phyloP scores from a whole-genome alignment of 92 coral and sea anemone genomes.

The Epizoanthus ramosus region DNA sequence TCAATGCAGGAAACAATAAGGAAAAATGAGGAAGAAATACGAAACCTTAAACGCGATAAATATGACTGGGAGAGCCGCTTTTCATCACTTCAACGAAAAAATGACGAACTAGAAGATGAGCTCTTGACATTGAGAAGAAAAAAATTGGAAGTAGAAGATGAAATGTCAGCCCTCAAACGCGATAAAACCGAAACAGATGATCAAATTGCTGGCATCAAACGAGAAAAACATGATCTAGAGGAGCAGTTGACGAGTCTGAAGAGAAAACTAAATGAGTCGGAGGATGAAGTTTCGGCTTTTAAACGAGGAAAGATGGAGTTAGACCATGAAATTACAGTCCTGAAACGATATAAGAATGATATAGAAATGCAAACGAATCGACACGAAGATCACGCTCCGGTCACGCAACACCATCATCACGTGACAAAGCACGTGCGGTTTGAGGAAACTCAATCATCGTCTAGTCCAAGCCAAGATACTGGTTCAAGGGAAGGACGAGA shows the following conservation, averaged over 20 bases:
- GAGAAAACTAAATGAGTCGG: constrained; percentile 68
- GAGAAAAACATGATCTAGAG: constrained; percentile 69
- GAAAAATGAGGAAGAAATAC: constrained; percentile 77
- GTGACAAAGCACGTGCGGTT: constrained; percentile 38
- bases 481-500: constrained; percentile 34
- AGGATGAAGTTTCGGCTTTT: constrained; percentile 70
- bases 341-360: constrained; percentile 64
- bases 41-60: constrained; percentile 68
- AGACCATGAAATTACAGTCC: constrained; percentile 72
- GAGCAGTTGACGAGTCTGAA: constrained; percentile 68
- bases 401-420: constrained; percentile 46
- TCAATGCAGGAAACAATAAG: constrained; percentile 63
- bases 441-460: constrained; percentile 36
- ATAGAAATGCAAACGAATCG: constrained; percentile 62
- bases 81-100: constrained; percentile 76
- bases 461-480: constrained; percentile 25
- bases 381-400: constrained; percentile 29
- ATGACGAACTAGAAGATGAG: constrained; percentile 85
- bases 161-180: constrained; percentile 83
- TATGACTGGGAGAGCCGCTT: constrained; percentile 67
- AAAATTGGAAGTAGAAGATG: constrained; percentile 89
- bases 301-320: constrained; percentile 80
- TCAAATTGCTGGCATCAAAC: constrained; percentile 66
- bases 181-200: constrained; percentile 90
- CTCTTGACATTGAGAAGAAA: constrained; percentile 77